Evolutionary conservation across 2,113 vertebrate species (phyloP).

Genomic region (Cichladusa arquata): DNA sequence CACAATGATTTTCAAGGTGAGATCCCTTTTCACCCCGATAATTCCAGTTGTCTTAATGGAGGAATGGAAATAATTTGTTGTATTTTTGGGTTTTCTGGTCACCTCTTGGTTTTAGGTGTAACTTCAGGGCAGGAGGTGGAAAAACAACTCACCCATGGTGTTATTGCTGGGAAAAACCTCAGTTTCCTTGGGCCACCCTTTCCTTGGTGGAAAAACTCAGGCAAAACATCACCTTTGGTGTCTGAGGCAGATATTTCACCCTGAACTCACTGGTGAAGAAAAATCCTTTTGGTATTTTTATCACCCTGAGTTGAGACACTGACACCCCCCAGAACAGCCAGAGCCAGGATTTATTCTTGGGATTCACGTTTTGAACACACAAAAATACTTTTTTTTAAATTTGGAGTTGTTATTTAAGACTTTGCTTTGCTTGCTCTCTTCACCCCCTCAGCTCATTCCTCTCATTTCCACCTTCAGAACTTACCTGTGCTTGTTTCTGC

Average conservation of each 20-base stretch:
- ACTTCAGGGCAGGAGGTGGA: background rate
- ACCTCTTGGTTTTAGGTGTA: background rate
- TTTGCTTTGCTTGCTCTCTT: background rate
- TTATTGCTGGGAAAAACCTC: background rate
- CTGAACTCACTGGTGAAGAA: background rate
- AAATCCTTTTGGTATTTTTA: background rate
- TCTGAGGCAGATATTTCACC: background rate
- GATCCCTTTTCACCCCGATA: background rate
- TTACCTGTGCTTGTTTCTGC: background rate
- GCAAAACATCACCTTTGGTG: background rate
- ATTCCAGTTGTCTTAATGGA: background rate
- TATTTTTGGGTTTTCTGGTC: background rate
- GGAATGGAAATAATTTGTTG: background rate
- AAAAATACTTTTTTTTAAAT: background rate
- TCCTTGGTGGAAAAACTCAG: background rate
- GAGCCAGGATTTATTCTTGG: background rate
- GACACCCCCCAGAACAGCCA: background rate
- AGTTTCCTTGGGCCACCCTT: background rate
- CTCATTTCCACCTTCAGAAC: background rate
- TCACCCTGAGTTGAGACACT: background rate
- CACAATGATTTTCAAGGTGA: background rate
- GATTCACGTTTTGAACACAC: background rate
- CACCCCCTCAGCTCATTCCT: background rate
- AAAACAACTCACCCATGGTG: background rate
- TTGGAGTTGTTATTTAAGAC: background rate